These are phyloP conservation scores for Lapara coniferarum DNA, from an alignment of 2,888 invertebrate species.

Conservation along the genomic window DNA sequence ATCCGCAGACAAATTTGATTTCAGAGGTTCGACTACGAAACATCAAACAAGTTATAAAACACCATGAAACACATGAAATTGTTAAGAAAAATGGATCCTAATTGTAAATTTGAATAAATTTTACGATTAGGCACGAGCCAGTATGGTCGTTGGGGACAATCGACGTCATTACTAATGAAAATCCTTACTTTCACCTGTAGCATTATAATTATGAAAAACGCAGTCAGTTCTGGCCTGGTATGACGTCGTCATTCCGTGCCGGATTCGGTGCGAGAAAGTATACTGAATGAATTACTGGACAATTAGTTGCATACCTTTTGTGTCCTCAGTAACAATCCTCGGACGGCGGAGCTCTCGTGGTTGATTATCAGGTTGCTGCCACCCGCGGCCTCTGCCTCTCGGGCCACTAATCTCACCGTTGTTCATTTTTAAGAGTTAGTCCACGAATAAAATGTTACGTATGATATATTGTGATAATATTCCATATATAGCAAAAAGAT, in stretches of 20 bases:
- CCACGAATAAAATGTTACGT: slow-evolving; percentile 46
- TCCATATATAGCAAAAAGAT: slow-evolving; percentile 63
- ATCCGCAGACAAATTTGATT: slow-evolving; percentile 81
- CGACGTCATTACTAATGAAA: slow-evolving; percentile 78
- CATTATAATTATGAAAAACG: slow-evolving; percentile 64
- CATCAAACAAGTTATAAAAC: slow-evolving; percentile 3
- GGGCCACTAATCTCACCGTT: slow-evolving; percentile 80
- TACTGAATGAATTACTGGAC: slow-evolving; percentile 36
- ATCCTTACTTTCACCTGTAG: slow-evolving; percentile 79
- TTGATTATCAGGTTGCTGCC: slow-evolving; percentile 75
- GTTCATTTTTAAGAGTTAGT: slow-evolving; percentile 71
- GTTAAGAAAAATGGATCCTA: not conserved
- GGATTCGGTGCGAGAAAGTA: slow-evolving; percentile 54
- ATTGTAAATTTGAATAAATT: no score
- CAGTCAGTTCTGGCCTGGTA: slow-evolving; percentile 54
- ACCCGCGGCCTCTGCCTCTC: slow-evolving; percentile 80
- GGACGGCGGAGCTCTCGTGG: slow-evolving; percentile 78
- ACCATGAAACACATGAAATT: not conserved
- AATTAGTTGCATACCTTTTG: slow-evolving; percentile 57
- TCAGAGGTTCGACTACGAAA: slow-evolving; percentile 63
- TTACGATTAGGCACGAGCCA: slow-evolving; percentile 17
- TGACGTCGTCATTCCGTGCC: slow-evolving; percentile 58
- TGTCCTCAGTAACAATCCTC: slow-evolving; percentile 63
- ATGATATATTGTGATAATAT: slow-evolving; percentile 54
- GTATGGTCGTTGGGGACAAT: slow-evolving; percentile 60